phyloP scores from a whole-genome alignment of 2,113 vertebrate species.

The Labrus mixtus region DNA sequence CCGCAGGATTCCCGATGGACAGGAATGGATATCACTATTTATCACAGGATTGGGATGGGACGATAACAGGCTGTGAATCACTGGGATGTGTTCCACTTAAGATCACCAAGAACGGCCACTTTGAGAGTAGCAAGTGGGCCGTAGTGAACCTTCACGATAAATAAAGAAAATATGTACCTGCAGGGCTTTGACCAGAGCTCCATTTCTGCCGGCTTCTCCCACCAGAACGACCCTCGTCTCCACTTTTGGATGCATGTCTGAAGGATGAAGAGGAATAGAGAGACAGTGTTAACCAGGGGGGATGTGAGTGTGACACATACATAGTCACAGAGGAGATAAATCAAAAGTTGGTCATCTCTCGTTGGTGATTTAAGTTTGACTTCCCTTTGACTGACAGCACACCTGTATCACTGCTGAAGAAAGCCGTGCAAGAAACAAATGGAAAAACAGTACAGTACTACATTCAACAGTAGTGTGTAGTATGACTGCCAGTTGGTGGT shows the following conservation, averaged over 20 bases:
- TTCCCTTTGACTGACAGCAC: not conserved
- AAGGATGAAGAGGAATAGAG: conserved; percentile 44
- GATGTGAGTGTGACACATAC: not conserved
- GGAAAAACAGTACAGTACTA: no score
- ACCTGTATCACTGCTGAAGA: not conserved
- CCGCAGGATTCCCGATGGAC: no score
- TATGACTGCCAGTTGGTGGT: no score
- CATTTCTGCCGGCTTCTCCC: conserved; percentile 86
- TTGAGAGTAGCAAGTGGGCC: conserved; percentile 4
- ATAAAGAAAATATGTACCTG: conserved; percentile 84
- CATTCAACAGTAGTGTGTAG: no score
- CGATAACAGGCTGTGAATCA: no score
- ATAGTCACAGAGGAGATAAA: not conserved
- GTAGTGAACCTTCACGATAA: not conserved
- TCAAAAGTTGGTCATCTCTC: not conserved
- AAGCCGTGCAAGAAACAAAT: no score
- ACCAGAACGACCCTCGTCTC: conserved; percentile 93
- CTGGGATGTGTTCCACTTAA: not conserved
- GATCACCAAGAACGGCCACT: not conserved
- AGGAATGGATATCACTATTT: no score
- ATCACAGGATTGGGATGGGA: no score
- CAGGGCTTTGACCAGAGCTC: conserved; percentile 89
- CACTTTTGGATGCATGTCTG: conserved; percentile 92
- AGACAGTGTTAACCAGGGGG: conserved; percentile 7
- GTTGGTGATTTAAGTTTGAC: conserved; percentile 1